Base-by-base conservation (phyloP, 1,140 invertebrate genomes). In the Drosophila kurseongensis region DNA sequence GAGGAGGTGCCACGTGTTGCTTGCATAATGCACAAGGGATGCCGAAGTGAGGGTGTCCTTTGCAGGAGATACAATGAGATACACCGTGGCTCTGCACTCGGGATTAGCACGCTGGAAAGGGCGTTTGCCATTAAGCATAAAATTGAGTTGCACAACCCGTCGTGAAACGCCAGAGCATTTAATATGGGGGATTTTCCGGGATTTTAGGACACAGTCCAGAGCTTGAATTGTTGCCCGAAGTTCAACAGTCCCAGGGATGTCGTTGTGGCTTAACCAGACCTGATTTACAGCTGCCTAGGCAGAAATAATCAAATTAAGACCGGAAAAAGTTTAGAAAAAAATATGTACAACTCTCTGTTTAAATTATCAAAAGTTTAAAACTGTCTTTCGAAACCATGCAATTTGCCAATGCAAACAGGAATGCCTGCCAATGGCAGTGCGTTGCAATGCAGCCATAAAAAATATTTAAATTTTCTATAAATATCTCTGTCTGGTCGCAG, bases 121-220 rank as follows among this genome's bases (percentile, higher is more conserved):
- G 23, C 44, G 42, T 40, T 58, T 38, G 14, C 47, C 61, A 77
- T 77, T 77, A 73, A 77, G 77, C 78, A 75, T 62, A 56, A 73
- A 81, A 81, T 81, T 81, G 73, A 77, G 79, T 82, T 74, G 79
- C 75, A 77, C 58, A 62, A 59, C 41, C 47, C 36, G 36, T 42
- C 48, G 41, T 40, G 47, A 65, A 61, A 66, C 71, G 32, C 40
- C 60, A 66, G 50, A 62, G 60, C 78, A 78, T 81, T 81, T 81
- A 81, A 81, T 82, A 67, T 68, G 58, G 29, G 45, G 61, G 73
- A 74, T 82, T 81, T 75, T 52, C 23, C 61, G 65, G 58, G 62
- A 61, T 81, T 78, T 73, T 18, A 23, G 36, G 32, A 56, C 48
- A 59, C 29, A 55, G 57, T 14, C 44, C 69, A 55, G 44, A 42